Evolutionary conservation across 1,140 invertebrate species (phyloP).

Genomic region (Asbolus verrucosus): DNA sequence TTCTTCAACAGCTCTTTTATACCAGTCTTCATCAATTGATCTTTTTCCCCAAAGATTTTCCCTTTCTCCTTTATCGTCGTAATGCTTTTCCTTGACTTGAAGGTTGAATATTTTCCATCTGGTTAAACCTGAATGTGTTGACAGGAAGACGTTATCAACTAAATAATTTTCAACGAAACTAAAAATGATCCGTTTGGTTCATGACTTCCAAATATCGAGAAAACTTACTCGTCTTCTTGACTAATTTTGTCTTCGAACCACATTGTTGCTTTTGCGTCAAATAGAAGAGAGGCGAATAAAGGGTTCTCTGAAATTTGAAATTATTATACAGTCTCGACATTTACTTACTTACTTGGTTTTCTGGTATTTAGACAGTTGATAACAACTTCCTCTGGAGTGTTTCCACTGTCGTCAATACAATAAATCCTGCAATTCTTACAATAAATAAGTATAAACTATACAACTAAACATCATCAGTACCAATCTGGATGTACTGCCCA

Average conservation of each 20-base stretch:
- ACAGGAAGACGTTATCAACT: slow-evolving; percentile 74
- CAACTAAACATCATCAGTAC: slow-evolving; percentile 58
- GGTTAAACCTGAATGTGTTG: slow-evolving; percentile 87
- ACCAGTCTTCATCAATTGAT: slow-evolving; percentile 93
- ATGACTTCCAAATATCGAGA: slow-evolving; percentile 5
- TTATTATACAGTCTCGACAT: too few relatives aligned
- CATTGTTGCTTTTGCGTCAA: slow-evolving; percentile 48
- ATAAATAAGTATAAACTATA: background rate
- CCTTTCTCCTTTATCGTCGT: slow-evolving; percentile 46
- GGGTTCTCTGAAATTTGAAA: slow-evolving; percentile 38
- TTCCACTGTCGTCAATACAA: slow-evolving; percentile 51
- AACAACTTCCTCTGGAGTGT: slow-evolving; percentile 47
- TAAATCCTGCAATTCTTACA: slow-evolving; percentile 56
- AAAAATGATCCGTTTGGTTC: slow-evolving; percentile 4
- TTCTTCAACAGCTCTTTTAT: slow-evolving; percentile 90
- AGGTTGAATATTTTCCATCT: slow-evolving; percentile 75
- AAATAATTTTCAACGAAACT: slow-evolving; percentile 50
- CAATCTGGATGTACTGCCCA: slow-evolving; percentile 93
- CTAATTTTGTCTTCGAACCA: slow-evolving; percentile 54
- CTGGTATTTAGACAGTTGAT: too few relatives aligned
- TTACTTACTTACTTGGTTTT: too few relatives aligned
- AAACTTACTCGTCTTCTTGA: slow-evolving; percentile 41
- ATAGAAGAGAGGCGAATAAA: slow-evolving; percentile 31
- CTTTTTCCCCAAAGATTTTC: slow-evolving; percentile 69
- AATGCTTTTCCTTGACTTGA: slow-evolving; percentile 47